Conservation (phyloP, 2,888 invertebrate species). For the Alloplasta piceator region DNA sequence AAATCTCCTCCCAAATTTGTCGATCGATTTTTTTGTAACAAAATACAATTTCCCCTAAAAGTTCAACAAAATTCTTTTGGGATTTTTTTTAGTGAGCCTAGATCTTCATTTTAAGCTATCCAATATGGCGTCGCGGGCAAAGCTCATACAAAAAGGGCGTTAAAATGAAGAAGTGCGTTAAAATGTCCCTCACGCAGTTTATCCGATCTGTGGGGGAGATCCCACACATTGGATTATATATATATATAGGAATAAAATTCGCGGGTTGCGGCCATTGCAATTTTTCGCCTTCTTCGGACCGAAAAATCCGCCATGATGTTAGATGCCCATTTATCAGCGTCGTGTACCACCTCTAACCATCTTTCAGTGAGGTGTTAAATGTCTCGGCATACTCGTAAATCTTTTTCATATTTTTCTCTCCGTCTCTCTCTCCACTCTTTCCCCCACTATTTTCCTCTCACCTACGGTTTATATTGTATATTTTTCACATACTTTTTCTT, state of each 20-base stretch:
- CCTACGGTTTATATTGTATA: constrained; percentile 7
- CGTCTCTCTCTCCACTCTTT: constrained; percentile 13
- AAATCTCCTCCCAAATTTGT: no score
- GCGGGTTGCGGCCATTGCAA: constrained; percentile 57
- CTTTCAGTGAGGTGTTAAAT: constrained; percentile 78
- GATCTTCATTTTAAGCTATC: no score
- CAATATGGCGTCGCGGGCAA: no score
- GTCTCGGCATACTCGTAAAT: constrained; percentile 80
- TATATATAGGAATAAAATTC: constrained; percentile 37
- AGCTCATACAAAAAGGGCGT: no score
- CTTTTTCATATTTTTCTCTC: constrained; percentile 69
- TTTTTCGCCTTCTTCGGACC: constrained; percentile 47
- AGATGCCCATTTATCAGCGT: constrained; percentile 78
- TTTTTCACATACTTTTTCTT: constrained; percentile 25
- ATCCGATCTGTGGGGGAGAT: neutral
- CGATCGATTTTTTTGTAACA: no score
- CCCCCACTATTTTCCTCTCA: constrained; percentile 31
- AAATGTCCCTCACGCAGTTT: constrained; percentile 49
- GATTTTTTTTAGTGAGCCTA: no score
- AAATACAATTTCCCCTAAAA: no score
- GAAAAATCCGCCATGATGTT: constrained; percentile 76
- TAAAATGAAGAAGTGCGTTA: no score
- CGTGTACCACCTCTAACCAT: constrained; percentile 78
- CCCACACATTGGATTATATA: no score
- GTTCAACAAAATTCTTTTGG: no score